Conservation (phyloP, 2,797 vertebrate species). For the Nannoperca australis region DNA sequence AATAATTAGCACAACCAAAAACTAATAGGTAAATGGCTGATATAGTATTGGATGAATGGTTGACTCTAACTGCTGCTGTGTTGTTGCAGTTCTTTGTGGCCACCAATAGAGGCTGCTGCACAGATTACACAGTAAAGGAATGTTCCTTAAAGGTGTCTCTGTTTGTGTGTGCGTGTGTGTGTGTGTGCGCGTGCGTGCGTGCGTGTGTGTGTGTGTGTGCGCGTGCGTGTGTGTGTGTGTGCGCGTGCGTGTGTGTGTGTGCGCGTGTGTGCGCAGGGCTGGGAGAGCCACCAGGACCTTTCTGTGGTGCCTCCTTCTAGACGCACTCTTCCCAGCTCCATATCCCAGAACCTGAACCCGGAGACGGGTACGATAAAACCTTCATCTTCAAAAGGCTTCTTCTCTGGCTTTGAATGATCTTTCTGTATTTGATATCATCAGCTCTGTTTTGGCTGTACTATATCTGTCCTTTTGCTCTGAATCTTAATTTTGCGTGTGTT, state of each 20-base stretch:
- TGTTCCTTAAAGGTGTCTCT: neutral
- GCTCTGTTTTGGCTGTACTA: conserved; percentile 1
- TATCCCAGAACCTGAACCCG: conserved; percentile 65
- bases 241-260: too few relatives aligned
- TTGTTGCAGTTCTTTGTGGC: conserved; percentile 12
- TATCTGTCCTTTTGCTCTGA: conserved; percentile 24
- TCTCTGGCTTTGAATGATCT: conserved; percentile 16
- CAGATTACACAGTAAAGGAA: too few relatives aligned
- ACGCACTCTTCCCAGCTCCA: conserved; percentile 76
- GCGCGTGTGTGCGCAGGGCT: conserved; percentile 83
- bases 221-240: too few relatives aligned
- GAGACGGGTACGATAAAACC: conserved; percentile 63
- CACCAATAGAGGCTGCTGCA: conserved; percentile 11
- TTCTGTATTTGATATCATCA: conserved; percentile 24
- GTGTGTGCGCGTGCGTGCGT: too few relatives aligned
- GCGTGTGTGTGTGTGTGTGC: too few relatives aligned
- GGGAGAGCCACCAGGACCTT: conserved; percentile 96
- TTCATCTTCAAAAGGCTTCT: conserved; percentile 24
- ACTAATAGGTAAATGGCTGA: neutral
- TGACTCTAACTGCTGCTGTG: neutral
- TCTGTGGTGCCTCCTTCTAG: conserved; percentile 82
- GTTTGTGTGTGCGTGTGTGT: too few relatives aligned
- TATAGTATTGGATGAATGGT: neutral
- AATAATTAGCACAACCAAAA: neutral
- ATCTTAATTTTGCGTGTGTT: conserved; percentile 31